Base-by-base conservation (phyloP, 2,797 vertebrate species). In the Acipenser transmontanus region DNA sequence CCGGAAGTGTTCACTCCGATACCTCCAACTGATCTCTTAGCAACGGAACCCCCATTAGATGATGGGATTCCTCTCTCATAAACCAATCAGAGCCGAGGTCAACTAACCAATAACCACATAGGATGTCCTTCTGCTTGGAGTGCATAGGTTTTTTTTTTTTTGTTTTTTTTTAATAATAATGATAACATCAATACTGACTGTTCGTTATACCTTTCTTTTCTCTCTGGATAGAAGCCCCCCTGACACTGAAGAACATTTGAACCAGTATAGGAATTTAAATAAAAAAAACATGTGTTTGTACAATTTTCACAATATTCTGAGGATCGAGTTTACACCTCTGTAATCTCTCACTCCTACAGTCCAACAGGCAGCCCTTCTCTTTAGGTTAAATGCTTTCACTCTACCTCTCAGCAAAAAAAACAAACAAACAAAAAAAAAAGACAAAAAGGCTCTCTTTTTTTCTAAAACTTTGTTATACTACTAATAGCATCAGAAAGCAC, bases 1-100 rank as follows among this genome's bases (percentile, higher is more conserved):
- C 97, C 72, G 95, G 95, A 87, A 99, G 97, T 76, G 95, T 98
- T 83, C 97, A 98, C 88, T 99, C 96, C 63, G 97, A 98, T 91
- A 98, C 96, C 88, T 98, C 95, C 91, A 99, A 98, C 94, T 99
- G 95, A 99, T 95, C 91, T 88, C 82, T 85, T 85, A 76, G 78
- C 88, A 80, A 74, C 84, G 76, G 84, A 83, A 80, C 82, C 83
- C 81, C 82, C 73, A 82, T 50, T 67, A 20, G 6, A 54, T 48
- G 65, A 34, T 83, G 77, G 71, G 73, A 34, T 70, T 76, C 73
- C 81, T 81, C 83, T 84, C 80, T 82, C 84, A 78, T 70, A 76
- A 83, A 79, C 84, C 81, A 80, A 78, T 77, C 77, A 84, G 87
- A 89, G 87, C 85, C 88, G 84, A 88, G 78, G 82, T 86, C 82